Percentiles rank a stretch among this genome's conserved stretches.
Conservation (phyloP, 64 coral and sea anemone genomes). For the Acropora yongei region DNA sequence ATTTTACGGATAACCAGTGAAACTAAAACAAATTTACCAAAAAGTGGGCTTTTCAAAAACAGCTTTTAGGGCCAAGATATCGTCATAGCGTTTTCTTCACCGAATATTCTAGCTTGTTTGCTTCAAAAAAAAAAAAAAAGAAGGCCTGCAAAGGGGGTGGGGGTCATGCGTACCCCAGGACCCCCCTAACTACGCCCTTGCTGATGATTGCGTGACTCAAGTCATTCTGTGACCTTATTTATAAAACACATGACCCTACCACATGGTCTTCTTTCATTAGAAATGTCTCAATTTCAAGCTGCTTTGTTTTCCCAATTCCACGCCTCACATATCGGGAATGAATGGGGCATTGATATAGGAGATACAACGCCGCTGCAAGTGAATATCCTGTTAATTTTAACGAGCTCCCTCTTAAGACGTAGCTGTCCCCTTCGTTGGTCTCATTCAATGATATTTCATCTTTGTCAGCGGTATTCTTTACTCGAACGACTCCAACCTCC, state of each 20-base stretch:
- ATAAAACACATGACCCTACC: background rate
- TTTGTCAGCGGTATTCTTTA: background rate
- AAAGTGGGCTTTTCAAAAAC: too few relatives aligned
- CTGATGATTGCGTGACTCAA: too few relatives aligned
- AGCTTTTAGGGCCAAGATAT: too few relatives aligned
- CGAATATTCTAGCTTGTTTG: too few relatives aligned
- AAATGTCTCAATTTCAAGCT: background rate
- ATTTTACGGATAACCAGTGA: too few relatives aligned
- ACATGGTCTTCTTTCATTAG: background rate
- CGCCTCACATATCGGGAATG: slow-evolving; percentile 60
- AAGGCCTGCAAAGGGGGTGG: too few relatives aligned
- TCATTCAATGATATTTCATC: background rate
- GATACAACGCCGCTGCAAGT: slow-evolving; percentile 57
- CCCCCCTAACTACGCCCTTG: too few relatives aligned
- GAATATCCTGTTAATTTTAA: background rate
- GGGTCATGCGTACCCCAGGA: too few relatives aligned
- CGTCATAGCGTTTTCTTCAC: too few relatives aligned
- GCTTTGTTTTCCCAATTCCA: slow-evolving; percentile 40
- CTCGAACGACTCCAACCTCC: background rate
- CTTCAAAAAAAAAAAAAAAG: too few relatives aligned
- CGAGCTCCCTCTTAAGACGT: background rate
- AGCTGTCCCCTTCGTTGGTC: background rate
- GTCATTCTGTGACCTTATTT: too few relatives aligned
- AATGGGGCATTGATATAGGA: slow-evolving; percentile 57
- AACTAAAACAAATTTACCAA: too few relatives aligned